Conservation (phyloP, 2,888 invertebrate genomes). For the Alcis repandata region DNA sequence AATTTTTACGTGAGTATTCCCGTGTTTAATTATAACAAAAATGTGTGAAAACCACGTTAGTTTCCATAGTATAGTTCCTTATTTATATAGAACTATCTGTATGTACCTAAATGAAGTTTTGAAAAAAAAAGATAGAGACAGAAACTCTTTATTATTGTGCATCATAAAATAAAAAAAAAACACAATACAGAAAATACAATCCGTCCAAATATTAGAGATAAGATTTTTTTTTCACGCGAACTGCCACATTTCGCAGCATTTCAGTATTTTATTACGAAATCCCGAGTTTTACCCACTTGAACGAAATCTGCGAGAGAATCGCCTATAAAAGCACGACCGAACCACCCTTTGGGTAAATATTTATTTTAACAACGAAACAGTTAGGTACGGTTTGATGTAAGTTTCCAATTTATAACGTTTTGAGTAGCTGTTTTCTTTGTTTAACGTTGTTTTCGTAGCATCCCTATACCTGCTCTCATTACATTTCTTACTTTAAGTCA, state of each 20-base stretch:
- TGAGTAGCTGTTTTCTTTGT: conserved; percentile 19
- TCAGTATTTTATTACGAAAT: conserved; percentile 55
- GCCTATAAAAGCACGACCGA: conserved; percentile 56
- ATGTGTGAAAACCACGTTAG: too few relatives aligned
- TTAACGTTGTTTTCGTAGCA: conserved; percentile 21
- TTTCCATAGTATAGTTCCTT: too few relatives aligned
- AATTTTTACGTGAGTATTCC: too few relatives aligned
- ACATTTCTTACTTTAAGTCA: conserved; percentile 1
- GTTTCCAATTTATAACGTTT: conserved; percentile 43
- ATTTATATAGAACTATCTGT: background rate
- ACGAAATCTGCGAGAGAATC: conserved; percentile 53
- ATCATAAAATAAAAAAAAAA: background rate
- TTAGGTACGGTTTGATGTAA: conserved; percentile 44
- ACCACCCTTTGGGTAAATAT: conserved; percentile 58
- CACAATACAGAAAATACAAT: too few relatives aligned
- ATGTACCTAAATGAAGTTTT: background rate
- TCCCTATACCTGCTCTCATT: background rate
- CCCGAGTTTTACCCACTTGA: conserved; percentile 48
- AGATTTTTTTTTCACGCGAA: conserved; percentile 36
- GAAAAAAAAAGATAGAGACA: too few relatives aligned
- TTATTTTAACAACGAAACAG: conserved; percentile 55
- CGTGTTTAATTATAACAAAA: too few relatives aligned
- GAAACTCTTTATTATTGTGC: too few relatives aligned
- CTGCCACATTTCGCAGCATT: conserved; percentile 44
- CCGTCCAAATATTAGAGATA: background rate